Base-by-base conservation (phyloP, 2,797 vertebrate genomes). In the Rhinatrema bivittatum region DNA sequence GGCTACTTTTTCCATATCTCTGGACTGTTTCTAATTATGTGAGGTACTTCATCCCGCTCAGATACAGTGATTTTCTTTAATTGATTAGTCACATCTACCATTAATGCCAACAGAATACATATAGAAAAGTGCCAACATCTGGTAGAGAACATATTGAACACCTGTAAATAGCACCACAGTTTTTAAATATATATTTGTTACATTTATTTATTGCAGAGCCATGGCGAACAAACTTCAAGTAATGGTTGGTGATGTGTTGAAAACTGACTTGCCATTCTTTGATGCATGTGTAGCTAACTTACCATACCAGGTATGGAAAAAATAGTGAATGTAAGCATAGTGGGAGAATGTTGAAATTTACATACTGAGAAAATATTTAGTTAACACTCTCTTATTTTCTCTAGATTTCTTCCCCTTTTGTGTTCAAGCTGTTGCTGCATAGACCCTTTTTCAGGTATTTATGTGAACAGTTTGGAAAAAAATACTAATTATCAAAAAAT, bases 391-490 rank as follows among this genome's bases (percentile, higher is more conserved):
- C 2, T 14, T 49, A 26, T 68, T 54, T 55, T 39, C n/a, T 60
- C 26, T 73, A 99, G 95, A 99, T 99, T 69, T 99, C 95, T 2
- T 98, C 94, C 6, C 94, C 95, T 3, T 98, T 99, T 62, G 89
- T 98, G 62, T 99, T 97, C 78, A 99, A 99, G 58, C 68, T 99
- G n/a, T 43, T 98, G 56, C 84, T 99, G 39, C 94, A 99, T 42
- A 82, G 95, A 46, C 95, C 94, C 18, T 98, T 97, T 65, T 99
- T 99, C 81, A 93, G 94, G 95, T 97, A 70, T 53, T 72, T 75
- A 15, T 7, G 20, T 32, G 3, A 39, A 12, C 1, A 25, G 4
- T 5, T 42, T 10, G 7, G 10, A 16, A 18, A n/a, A 10, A 17
- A 25, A 23, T 20, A 10, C 19, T 1, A 9, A 1, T 12, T 41